These are phyloP conservation scores for Rhyacophila brunnea DNA, from an alignment of 1,140 invertebrate genomes.

Conservation along the genomic window DNA sequence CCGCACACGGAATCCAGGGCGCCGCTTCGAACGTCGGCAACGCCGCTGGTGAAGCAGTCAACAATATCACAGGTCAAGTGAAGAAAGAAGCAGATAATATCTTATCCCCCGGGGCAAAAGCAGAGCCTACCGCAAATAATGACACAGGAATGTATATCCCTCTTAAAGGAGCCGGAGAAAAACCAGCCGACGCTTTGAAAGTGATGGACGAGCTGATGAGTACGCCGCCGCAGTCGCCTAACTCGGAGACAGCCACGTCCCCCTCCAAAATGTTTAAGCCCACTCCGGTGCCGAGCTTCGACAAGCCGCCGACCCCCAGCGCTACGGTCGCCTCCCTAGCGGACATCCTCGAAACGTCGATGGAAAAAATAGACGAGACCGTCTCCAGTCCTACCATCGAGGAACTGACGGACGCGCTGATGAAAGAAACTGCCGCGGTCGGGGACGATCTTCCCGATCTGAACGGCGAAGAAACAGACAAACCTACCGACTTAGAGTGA, in stretches of 20 bases:
- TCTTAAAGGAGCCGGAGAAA: conserved; percentile 6
- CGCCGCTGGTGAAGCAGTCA: neutral
- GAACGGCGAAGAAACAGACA: neutral
- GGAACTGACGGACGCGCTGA: conserved; percentile 25
- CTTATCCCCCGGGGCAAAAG: neutral
- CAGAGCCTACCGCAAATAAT: neutral
- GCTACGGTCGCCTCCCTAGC: conserved; percentile 17
- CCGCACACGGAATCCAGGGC: conserved; percentile 19
- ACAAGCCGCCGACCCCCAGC: conserved; percentile 29
- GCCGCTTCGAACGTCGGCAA: conserved; percentile 4
- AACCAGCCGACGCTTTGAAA: conserved; percentile 1
- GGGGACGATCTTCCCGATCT: neutral
- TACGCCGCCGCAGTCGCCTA: conserved; percentile 13
- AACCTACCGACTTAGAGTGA: conserved; percentile 30
- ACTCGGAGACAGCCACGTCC: conserved; percentile 3
- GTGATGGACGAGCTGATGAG: conserved; percentile 23
- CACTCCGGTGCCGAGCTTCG: conserved; percentile 32
- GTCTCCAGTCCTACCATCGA: conserved; percentile 15
- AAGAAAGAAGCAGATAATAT: conserved; percentile 8
- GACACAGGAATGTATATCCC: conserved; percentile 17
- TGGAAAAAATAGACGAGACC: conserved; percentile 29
- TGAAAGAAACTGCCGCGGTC: conserved; percentile 27
- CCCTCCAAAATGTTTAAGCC: conserved; percentile 27
- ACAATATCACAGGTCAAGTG: neutral
- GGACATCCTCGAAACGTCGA: conserved; percentile 25